These are phyloP conservation scores for Haliclona indistincta DNA, from an alignment of 37 sponge, comb jelly and placozoan species.

Conservation along the genomic window DNA sequence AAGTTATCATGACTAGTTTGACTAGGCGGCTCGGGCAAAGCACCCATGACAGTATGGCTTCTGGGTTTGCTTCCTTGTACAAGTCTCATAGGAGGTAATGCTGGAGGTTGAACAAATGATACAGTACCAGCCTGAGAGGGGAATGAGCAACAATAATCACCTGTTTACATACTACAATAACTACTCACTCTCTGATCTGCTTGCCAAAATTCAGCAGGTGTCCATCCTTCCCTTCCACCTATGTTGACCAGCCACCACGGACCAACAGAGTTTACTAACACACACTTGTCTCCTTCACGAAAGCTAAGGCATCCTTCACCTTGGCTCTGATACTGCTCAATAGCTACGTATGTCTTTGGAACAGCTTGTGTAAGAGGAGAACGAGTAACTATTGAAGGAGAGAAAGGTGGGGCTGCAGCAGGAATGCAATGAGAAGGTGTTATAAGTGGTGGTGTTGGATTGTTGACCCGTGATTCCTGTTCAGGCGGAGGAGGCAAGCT, in stretches of 20 bases:
- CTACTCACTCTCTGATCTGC: constrained; percentile 40
- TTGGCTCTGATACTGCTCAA: constrained; percentile 34
- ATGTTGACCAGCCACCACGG: constrained; percentile 71
- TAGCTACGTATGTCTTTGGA: constrained; percentile 39
- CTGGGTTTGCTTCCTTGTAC: background rate
- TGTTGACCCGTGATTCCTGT: background rate
- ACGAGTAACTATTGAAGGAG: background rate
- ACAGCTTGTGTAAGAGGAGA: background rate
- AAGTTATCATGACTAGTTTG: no score
- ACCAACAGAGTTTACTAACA: constrained; percentile 16
- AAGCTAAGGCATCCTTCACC: constrained; percentile 54
- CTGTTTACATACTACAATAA: background rate
- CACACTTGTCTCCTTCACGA: constrained; percentile 45
- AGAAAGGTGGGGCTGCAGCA: background rate
- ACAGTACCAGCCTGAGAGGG: background rate
- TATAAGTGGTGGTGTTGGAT: background rate
- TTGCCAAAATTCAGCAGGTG: constrained; percentile 54
- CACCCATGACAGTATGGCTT: no score
- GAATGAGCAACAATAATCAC: background rate
- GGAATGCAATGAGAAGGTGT: background rate
- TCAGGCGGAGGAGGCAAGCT: background rate
- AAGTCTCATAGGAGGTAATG: background rate
- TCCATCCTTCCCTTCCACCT: constrained; percentile 55
- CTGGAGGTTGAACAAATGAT: background rate
- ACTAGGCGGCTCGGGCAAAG: no score